Conservation (phyloP, 1,140 invertebrate genomes). For the Leptinotarsa lineolata region DNA sequence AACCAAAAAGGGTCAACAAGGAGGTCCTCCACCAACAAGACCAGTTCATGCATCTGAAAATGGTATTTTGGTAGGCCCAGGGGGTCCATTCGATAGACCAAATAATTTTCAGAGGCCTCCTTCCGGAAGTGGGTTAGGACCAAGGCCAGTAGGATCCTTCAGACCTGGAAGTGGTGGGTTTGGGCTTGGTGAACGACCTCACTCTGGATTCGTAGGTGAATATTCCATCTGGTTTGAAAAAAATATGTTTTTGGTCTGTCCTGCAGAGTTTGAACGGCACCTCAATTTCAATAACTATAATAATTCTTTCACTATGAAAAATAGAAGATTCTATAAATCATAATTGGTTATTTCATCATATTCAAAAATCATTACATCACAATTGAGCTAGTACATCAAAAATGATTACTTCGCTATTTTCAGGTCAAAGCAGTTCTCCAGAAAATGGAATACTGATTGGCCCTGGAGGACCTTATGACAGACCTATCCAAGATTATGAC, state of each 20-base stretch:
- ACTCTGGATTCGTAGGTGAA: conserved; percentile 24
- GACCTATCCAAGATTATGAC: conserved; percentile 23
- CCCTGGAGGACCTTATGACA: conserved; percentile 48
- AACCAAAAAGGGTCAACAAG: conserved; percentile 52
- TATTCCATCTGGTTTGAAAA: neutral
- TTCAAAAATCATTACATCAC: too few relatives aligned
- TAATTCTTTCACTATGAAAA: too few relatives aligned
- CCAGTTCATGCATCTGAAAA: conserved; percentile 51
- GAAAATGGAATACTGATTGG: conserved; percentile 48
- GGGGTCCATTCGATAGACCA: conserved; percentile 32
- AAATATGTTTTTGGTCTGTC: neutral
- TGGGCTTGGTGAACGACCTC: neutral
- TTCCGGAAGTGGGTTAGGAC: conserved; percentile 10
- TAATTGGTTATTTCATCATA: too few relatives aligned
- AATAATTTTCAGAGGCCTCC: conserved; percentile 25
- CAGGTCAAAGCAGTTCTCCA: conserved; percentile 32
- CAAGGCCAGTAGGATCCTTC: conserved; percentile 24
- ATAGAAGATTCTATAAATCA: too few relatives aligned
- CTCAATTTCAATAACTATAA: too few relatives aligned
- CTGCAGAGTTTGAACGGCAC: too few relatives aligned
- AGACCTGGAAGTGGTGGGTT: conserved; percentile 36
- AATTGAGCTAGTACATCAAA: too few relatives aligned
- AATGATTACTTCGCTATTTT: neutral
- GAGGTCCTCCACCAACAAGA: conserved; percentile 44
- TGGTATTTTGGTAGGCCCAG: conserved; percentile 62